phyloP scores from a whole-genome alignment of 2,797 vertebrate species.

The Poecilia velifera region DNA sequence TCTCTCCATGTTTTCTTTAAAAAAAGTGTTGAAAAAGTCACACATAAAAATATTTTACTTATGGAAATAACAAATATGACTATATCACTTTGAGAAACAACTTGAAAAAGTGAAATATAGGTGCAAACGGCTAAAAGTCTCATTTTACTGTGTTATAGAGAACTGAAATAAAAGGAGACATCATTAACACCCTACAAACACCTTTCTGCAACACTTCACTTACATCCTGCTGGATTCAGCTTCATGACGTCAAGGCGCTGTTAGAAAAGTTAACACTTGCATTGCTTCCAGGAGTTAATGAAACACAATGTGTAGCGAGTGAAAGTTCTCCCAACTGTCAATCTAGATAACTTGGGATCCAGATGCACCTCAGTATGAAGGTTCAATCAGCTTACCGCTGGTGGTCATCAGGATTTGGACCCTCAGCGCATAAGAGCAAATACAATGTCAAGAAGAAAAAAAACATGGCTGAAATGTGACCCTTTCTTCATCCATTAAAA shows the following conservation, averaged over 20 bases:
- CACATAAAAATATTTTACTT: neutral
- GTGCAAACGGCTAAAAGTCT: conserved; percentile 20
- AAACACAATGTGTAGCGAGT: conserved; percentile 14
- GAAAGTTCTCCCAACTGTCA: conserved; percentile 10
- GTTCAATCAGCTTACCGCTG: neutral
- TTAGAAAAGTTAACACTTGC: conserved; percentile 43
- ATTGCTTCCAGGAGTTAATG: conserved; percentile 14
- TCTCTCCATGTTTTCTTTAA: neutral
- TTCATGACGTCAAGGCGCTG: conserved; percentile 58
- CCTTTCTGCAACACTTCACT: conserved; percentile 58
- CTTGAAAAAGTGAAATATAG: conserved; percentile 1
- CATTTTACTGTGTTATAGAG: conserved; percentile 13
- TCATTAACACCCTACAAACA: conserved; percentile 67
- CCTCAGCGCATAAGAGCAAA: conserved; percentile 16
- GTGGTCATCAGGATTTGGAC: conserved; percentile 17
- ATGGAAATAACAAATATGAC: conserved; percentile 15
- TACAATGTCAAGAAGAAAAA: conserved; percentile 28
- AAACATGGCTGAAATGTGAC: conserved; percentile 28
- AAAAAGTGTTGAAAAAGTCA: neutral
- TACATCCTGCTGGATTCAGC: conserved; percentile 38
- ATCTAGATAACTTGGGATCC: neutral
- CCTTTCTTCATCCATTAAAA: conserved; percentile 5
- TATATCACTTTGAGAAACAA: conserved; percentile 10
- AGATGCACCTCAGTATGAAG: conserved; percentile 15
- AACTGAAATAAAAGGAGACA: conserved; percentile 41